Conservation (phyloP, 2,888 invertebrate species). For the Drosophila percnosoma region DNA sequence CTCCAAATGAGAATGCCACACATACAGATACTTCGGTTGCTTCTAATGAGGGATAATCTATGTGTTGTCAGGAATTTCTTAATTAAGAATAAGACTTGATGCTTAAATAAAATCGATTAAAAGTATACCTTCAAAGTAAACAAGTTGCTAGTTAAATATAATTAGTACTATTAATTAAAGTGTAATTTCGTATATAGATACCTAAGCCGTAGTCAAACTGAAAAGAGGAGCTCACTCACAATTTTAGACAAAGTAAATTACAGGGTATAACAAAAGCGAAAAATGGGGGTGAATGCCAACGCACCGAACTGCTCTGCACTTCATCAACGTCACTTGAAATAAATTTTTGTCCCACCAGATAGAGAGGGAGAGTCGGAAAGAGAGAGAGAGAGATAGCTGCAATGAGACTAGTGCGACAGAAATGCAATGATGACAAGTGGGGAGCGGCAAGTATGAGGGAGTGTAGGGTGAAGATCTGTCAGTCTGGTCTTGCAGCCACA, state of each 20-base stretch:
- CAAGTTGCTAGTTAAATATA: neutral
- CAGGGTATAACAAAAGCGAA: conserved; percentile 37
- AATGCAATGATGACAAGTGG: conserved; percentile 22
- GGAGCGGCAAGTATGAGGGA: neutral
- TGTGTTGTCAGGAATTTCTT: conserved; percentile 1
- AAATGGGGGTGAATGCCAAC: conserved; percentile 46
- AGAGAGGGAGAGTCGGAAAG: neutral
- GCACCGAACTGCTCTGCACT: conserved; percentile 59
- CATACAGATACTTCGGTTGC: conserved; percentile 30
- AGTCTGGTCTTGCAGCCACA: conserved; percentile 61
- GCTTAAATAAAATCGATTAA: neutral
- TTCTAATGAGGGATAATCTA: conserved; percentile 1
- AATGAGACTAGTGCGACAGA: conserved; percentile 40
- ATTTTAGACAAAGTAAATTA: neutral
- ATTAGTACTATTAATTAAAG: neutral
- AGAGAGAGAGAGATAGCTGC: conserved; percentile 9
- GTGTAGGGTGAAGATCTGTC: conserved; percentile 4
- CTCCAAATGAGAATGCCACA: conserved; percentile 7
- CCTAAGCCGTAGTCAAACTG: rapidly evolving
- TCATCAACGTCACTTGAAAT: conserved; percentile 79
- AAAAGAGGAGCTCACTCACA: neutral
- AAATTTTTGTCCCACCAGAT: conserved; percentile 47
- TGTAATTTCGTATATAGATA: neutral
- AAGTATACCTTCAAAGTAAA: neutral
- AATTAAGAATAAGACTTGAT: neutral